These are phyloP conservation scores for Eutrigla gurnardus DNA, from an alignment of 2,797 vertebrate genomes.

Conservation along the genomic window DNA sequence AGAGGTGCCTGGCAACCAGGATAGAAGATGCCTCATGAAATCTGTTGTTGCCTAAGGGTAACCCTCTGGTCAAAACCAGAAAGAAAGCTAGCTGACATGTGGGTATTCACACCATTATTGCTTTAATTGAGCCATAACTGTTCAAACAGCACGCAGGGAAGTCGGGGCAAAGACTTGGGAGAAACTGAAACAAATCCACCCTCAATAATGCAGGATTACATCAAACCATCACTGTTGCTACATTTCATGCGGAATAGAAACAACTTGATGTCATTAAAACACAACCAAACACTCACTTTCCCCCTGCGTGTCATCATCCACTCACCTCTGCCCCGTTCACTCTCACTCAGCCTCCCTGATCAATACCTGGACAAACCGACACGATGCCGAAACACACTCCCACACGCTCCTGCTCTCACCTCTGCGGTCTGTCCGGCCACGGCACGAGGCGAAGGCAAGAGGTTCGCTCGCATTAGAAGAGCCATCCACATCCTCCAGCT, in stretches of 20 bases:
- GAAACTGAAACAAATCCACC: constrained; percentile 46
- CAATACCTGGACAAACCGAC: constrained; percentile 58
- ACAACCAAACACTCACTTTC: constrained; percentile 39
- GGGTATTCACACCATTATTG: constrained; percentile 35
- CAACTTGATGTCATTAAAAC: constrained; percentile 57
- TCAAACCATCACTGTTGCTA: constrained; percentile 23
- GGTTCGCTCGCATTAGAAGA: constrained; percentile 87
- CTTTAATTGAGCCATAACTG: constrained; percentile 41
- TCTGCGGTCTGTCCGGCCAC: constrained; percentile 82
- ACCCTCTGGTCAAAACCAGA: constrained; percentile 61
- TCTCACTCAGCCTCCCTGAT: constrained; percentile 50
- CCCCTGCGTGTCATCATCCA: constrained; percentile 19
- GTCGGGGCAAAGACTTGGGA: constrained; percentile 20
- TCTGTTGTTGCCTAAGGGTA: constrained; percentile 68
- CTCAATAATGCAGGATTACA: constrained; percentile 25
- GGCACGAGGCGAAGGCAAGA: constrained; percentile 82
- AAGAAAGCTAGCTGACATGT: constrained; percentile 42
- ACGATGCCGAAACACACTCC: constrained; percentile 49
- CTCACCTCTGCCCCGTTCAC: constrained; percentile 52
- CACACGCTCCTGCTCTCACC: constrained; percentile 80
- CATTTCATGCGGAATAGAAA: constrained; percentile 21
- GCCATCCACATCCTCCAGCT: constrained; percentile 92
- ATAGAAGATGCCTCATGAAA: constrained; percentile 78
- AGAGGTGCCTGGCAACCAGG: constrained; percentile 82
- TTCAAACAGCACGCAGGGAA: constrained; percentile 24